phyloP scores from a whole-genome alignment of 2,113 vertebrate genomes.

The Nematolebias whitei region DNA sequence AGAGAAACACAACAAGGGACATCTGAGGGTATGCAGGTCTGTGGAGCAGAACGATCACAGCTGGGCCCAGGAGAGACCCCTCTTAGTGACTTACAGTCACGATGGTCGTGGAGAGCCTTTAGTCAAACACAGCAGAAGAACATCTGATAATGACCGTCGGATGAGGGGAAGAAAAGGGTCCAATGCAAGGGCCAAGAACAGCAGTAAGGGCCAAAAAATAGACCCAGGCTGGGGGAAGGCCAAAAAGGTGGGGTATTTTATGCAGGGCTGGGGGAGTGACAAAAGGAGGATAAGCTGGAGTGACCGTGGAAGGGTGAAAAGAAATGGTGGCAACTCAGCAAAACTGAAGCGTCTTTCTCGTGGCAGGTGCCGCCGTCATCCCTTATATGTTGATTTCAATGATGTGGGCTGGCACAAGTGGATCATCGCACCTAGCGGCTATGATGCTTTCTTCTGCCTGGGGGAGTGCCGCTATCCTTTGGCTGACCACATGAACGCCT shows the following conservation, averaged over 20 bases:
- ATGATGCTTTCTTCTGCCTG: slow-evolving; percentile 85
- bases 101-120: slow-evolving; percentile 80
- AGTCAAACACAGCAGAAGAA: slow-evolving; percentile 67
- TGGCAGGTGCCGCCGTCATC: slow-evolving; percentile 81
- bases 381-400: slow-evolving; percentile 84
- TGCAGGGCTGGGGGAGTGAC: slow-evolving; percentile 41
- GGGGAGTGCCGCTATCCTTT: slow-evolving; percentile 85
- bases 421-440: slow-evolving; percentile 85
- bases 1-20: slow-evolving; percentile 44
- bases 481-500: slow-evolving; percentile 87
- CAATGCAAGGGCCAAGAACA: slow-evolving; percentile 57
- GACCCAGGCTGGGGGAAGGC: slow-evolving; percentile 36
- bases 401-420: slow-evolving; percentile 86
- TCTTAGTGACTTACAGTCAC: slow-evolving; percentile 84
- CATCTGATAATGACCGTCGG: slow-evolving; percentile 43
- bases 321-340: slow-evolving; percentile 75
- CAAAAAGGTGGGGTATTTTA: slow-evolving; percentile 44
- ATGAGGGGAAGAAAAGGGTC: slow-evolving; percentile 63
- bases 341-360: slow-evolving; percentile 80
- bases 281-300: slow-evolving; percentile 58
- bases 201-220: slow-evolving; percentile 56
- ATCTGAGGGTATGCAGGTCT: slow-evolving; percentile 79
- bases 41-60: slow-evolving; percentile 77
- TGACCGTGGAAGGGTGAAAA: slow-evolving; percentile 71
- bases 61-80: slow-evolving; percentile 83